Evolutionary conservation across 1,140 invertebrate genomes (phyloP), one percentile per base, ranked within the genome.

Genomic region (Leptinotarsa texana): DNA sequence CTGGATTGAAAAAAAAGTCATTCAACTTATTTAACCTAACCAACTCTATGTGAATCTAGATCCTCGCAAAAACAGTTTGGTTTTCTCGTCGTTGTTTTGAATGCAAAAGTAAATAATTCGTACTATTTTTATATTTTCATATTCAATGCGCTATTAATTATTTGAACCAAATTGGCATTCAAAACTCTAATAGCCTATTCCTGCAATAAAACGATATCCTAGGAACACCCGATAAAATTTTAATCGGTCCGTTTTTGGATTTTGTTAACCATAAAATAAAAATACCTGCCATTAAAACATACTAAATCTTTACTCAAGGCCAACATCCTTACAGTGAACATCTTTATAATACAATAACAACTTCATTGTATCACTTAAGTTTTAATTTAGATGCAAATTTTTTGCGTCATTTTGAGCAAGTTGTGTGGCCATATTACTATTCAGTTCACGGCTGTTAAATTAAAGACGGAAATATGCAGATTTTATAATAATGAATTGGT

Each of bases 331-430:
- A 51, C 21, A 51, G 13, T 22, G 47, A 70, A 57, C 61, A 47
- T 72, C 71, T 72, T 63, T 24, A 63, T 72, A 63, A 49, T 57
- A 33, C 24, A 33, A 63, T 63, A 63, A 72, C 61, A 63, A 49
- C 71, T 72, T 72, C 61, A 72, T 63, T 63, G 71, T 63, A 57
- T 65, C 61, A 63, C 71, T 72, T 65, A 65, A 72, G 21, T 65
- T 72, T 72, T 72, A 63, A 72, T 72, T 63, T 72, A 72, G 71
- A 63, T 72, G 69, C 69, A 70, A 70, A 72, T 72, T 49, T 63
- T 72, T 65, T 63, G 57, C 62, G 62, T 63, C 42, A 22, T 72
- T 65, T 63, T 70, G 18, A 70, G 24, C 71, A 63, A 48, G 71
- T 48, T 72, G 71, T 72, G 71, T 72, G 71, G 71, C 33, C 71